These are phyloP conservation scores for Mormyrops attenuatus DNA, from an alignment of 2,797 vertebrate species.

Conservation along the genomic window DNA sequence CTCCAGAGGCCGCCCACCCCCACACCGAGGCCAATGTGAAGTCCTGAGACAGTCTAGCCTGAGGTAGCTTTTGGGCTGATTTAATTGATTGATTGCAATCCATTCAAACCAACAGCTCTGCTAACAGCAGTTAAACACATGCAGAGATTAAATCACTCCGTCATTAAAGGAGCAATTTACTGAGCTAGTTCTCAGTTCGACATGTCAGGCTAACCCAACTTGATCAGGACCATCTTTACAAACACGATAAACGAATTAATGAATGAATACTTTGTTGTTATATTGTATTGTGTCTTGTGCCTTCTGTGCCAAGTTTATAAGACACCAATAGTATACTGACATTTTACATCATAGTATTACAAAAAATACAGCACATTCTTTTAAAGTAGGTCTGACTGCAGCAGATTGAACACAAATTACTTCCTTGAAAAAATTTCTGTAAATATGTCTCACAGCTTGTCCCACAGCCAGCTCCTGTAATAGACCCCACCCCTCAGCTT, in stretches of 20 bases:
- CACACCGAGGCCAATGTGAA: background rate
- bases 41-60: background rate
- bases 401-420: background rate
- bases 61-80: background rate
- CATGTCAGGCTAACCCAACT: background rate
- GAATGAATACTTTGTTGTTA: background rate
- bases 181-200: background rate
- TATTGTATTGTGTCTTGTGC: background rate
- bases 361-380: background rate
- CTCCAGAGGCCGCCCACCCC: background rate
- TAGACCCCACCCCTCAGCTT: constrained; percentile 35
- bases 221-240: background rate
- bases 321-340: background rate
- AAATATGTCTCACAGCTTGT: background rate
- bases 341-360: background rate
- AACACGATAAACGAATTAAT: background rate
- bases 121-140: background rate
- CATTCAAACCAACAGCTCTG: background rate
- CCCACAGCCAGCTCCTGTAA: background rate
- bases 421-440: background rate
- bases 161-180: background rate
- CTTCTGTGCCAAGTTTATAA: background rate
- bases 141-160: background rate
- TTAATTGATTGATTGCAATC: background rate
- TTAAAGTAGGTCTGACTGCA: background rate